Evolutionary conservation across 2,113 vertebrate genomes (phyloP).

Genomic region (Caloenas nicobarica): DNA sequence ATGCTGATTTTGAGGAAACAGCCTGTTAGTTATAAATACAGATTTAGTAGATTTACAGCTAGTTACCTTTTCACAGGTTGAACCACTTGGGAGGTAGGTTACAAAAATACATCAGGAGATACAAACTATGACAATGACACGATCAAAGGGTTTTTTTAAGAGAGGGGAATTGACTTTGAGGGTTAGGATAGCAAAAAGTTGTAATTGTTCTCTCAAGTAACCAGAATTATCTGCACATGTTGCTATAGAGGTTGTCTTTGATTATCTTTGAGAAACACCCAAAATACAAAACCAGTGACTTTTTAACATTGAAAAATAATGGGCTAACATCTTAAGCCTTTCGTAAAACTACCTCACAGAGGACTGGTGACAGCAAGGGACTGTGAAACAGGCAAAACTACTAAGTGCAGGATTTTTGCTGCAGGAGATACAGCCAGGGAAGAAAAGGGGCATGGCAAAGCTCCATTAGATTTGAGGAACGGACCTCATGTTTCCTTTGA

Average conservation of each 20-base stretch:
- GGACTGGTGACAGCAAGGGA: not conserved
- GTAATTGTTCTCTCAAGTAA: not conserved
- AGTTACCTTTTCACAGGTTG: not conserved
- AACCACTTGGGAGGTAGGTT: not conserved
- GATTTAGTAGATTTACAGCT: not conserved
- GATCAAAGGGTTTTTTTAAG: not conserved
- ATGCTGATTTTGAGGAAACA: not conserved
- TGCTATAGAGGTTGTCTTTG: not conserved
- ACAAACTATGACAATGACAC: not conserved
- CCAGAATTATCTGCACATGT: not conserved
- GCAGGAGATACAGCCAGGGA: not conserved
- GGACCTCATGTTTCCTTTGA: constrained; percentile 35
- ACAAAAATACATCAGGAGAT: not conserved
- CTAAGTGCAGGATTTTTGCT: not conserved
- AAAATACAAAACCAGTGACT: not conserved
- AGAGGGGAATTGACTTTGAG: not conserved
- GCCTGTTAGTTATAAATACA: not conserved
- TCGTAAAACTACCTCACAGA: not conserved
- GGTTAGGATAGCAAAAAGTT: not conserved
- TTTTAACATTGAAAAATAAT: not conserved
- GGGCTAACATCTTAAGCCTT: not conserved
- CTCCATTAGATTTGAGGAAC: not conserved
- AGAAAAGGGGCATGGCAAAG: not conserved
- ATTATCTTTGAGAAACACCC: not conserved
- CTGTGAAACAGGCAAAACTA: not conserved